Evolutionary conservation across 2,113 vertebrate species (phyloP), one percentile per base, ranked within the genome.

Genomic region (Gallinago media): DNA sequence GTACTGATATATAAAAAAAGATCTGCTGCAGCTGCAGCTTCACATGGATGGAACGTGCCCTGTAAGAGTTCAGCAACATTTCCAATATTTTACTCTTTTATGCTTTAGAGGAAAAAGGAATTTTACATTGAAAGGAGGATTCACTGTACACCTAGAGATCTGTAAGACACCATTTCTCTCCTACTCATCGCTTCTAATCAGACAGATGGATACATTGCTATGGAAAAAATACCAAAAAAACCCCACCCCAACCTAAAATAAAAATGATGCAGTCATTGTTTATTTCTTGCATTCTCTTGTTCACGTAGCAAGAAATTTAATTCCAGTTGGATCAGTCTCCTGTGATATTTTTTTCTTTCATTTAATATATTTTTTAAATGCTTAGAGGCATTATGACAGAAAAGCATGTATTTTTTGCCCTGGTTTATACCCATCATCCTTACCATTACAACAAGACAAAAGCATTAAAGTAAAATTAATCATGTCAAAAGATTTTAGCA

Each of bases 401-500:
- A 98, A 98, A 97, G 95, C 97, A 96, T 97, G 97, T 97, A 96
- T 98, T 98, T 95, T 98, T 97, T 98, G 97, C 94, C 93, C 97
- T 98, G 96, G 97, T 97, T 98, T 98, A 98, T 97, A 98, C 97
- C 96, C 97, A 98, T 98, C 98, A 98, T 98, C 98, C 97, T 98
- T 97, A 98, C 98, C 97, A 98, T 98, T 98, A 98, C 95, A 98
- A 98, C 96, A 98, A 98, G 98, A 98, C 97, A 98, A 99, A 98
- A 98, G 98, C 98, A 99, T 99, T 99, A 99, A 98, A 99, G 98
- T 98, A 98, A 98, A 99, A 99, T 98, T 98, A 99, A 99, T 99
- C 99, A 98, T 98, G 99, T 98, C 98, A 99, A 98, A 99, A 99
- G 98, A 99, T 99, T 99, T 99, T 98, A 99, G 99, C 98, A 99